phyloP scores from a whole-genome alignment of 2,113 vertebrate genomes.

The Ellobius talpinus region DNA sequence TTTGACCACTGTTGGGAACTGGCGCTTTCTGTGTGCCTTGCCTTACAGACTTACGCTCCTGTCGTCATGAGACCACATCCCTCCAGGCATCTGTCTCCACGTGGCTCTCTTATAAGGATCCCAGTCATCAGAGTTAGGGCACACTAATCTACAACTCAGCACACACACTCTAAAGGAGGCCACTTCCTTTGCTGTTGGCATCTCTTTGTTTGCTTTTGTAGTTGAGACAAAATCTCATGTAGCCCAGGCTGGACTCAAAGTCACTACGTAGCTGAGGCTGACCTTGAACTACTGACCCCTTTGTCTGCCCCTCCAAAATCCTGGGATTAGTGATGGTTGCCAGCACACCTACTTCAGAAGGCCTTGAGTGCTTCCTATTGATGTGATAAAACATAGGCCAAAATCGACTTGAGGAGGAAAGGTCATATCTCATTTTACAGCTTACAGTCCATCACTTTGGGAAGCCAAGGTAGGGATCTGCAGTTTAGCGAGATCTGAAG shows the following conservation, averaged over 20 bases:
- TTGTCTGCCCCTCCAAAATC: not conserved
- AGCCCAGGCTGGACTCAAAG: not conserved
- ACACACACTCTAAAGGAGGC: not conserved
- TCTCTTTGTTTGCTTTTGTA: not conserved
- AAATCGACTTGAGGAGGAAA: not conserved
- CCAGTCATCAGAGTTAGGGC: not conserved
- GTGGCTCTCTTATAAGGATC: not conserved
- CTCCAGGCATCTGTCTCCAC: not conserved
- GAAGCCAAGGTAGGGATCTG: not conserved
- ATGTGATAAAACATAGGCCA: not conserved
- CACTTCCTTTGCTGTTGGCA: not conserved
- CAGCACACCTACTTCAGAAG: not conserved
- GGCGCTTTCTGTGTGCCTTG: accelerated
- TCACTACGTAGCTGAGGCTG: not conserved
- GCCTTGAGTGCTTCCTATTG: not conserved
- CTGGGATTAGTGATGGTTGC: not conserved
- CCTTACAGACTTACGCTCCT: not conserved
- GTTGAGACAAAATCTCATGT: not conserved
- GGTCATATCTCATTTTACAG: not conserved
- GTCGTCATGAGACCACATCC: accelerated
- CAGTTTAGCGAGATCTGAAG: not conserved
- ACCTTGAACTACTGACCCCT: not conserved
- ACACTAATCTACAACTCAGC: not conserved
- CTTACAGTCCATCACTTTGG: not conserved
- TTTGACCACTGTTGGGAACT: not conserved